Conservation (phyloP, 2,888 invertebrate species). For the Theodoxus fluviatilis region DNA sequence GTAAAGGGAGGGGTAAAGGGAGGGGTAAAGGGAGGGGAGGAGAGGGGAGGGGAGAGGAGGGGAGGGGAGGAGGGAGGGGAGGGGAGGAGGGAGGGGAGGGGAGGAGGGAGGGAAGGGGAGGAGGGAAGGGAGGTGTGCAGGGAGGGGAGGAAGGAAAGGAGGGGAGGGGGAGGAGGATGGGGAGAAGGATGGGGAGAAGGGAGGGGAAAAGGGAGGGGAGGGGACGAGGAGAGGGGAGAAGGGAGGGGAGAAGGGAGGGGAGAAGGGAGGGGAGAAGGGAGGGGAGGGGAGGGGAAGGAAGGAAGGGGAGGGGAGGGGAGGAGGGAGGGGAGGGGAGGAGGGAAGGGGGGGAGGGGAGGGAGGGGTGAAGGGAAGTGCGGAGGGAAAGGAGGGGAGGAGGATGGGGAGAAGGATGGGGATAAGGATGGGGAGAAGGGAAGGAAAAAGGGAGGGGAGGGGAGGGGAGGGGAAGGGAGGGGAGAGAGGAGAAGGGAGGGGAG, state of each 20-base stretch:
- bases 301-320: neutral
- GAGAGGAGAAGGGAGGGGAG: neutral
- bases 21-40: neutral
- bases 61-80: neutral
- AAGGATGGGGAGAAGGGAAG: no score
- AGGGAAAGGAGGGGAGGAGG: neutral
- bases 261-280: no score
- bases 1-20: no score
- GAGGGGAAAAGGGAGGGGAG: neutral
- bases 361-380: neutral
- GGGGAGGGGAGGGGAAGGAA: no score
- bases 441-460: no score
- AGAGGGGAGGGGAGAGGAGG: neutral
- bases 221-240: no score
- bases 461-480: no score
- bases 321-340: neutral
- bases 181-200: neutral
- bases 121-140: neutral
- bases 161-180: neutral
- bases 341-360: neutral
- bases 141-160: conserved; percentile 1
- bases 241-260: no score
- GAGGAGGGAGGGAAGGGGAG: neutral
- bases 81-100: neutral
- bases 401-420: no score